Conservation (phyloP, 1,140 invertebrate species). For the Yoshiicerus persimilis region DNA sequence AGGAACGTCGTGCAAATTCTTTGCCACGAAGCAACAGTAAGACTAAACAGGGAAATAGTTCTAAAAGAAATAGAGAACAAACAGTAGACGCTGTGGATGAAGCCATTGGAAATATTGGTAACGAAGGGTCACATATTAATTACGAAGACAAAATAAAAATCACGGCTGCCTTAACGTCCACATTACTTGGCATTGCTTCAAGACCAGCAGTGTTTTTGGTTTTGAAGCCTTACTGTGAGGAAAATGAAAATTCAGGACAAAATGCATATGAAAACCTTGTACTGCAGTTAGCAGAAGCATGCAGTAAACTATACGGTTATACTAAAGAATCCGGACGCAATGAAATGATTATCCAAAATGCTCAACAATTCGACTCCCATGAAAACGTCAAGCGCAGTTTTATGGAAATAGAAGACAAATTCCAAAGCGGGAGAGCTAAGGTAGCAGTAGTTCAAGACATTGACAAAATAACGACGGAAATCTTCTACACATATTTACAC, state of each 20-base stretch:
- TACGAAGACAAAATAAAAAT: neutral
- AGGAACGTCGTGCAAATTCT: too few relatives aligned
- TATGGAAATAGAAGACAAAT: neutral
- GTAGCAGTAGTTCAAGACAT: neutral
- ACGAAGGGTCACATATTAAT: neutral
- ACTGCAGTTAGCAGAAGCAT: neutral
- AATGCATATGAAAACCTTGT: neutral
- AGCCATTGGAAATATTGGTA: neutral
- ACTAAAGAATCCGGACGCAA: neutral
- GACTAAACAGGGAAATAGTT: too few relatives aligned
- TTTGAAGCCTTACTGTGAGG: neutral
- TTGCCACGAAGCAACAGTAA: too few relatives aligned
- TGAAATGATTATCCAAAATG: neutral
- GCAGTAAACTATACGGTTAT: too few relatives aligned
- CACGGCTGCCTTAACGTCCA: neutral
- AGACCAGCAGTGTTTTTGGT: neutral
- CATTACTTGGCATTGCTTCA: neutral
- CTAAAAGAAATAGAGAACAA: neutral
- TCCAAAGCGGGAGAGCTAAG: neutral
- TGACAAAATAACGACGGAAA: neutral
- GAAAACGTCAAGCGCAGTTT: neutral
- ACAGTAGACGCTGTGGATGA: too few relatives aligned
- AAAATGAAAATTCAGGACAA: neutral
- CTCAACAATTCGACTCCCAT: neutral
- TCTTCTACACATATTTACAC: neutral